Percentiles rank a stretch among this genome's conserved stretches.
phyloP scores from a whole-genome alignment of 2,888 invertebrate species.

The Luperina testacea region DNA sequence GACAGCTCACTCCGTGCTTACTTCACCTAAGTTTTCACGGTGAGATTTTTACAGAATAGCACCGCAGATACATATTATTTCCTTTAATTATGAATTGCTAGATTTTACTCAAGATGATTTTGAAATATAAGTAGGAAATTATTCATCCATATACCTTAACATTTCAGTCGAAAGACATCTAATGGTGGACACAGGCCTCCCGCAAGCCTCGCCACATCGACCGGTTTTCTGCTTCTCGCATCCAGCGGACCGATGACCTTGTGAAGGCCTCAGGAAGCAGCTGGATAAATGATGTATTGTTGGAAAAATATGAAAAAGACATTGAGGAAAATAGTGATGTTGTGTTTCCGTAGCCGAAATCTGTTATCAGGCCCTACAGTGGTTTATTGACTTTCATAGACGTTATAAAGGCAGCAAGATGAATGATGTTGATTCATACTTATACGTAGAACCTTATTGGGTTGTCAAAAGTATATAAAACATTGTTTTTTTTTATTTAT shows the following conservation, averaged over 20 bases:
- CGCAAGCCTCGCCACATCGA: background rate
- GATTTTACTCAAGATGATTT: background rate
- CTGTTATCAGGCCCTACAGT: conserved; percentile 35
- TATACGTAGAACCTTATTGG: conserved; percentile 23
- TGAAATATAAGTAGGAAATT: background rate
- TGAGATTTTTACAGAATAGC: too few species aligned
- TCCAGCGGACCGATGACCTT: background rate
- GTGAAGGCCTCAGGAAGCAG: background rate
- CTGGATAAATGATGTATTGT: background rate
- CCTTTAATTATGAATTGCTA: background rate
- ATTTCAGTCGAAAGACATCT: background rate
- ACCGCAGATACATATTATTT: too few species aligned
- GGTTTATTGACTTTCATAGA: conserved; percentile 45
- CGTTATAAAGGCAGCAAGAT: conserved; percentile 16
- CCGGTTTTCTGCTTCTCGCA: background rate
- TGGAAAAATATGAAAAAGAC: background rate
- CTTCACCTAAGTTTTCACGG: too few species aligned
- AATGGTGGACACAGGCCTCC: background rate
- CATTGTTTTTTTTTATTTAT: background rate
- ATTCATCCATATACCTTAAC: too few species aligned
- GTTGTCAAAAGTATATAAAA: background rate
- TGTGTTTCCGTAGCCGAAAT: conserved; percentile 15
- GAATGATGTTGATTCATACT: conserved; percentile 40
- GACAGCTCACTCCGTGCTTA: too few species aligned
- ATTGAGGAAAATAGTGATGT: conserved; percentile 28